Evolutionary conservation across 1,140 invertebrate genomes (phyloP).

Genomic region (Bicyclus anynana): DNA sequence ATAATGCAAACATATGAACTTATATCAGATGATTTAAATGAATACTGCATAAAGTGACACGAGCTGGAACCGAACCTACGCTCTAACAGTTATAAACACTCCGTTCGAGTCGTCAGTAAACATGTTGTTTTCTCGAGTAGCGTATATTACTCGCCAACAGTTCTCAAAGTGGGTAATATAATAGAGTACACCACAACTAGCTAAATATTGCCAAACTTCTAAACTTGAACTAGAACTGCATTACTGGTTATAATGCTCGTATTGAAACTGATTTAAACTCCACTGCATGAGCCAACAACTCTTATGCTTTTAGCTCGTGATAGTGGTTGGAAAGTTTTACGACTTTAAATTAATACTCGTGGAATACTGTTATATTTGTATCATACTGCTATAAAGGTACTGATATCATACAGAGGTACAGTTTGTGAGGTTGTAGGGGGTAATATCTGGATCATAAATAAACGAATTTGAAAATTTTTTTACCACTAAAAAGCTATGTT

Average conservation of each 20-base stretch:
- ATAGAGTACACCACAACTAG: constrained; percentile 2
- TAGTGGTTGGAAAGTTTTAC: not conserved
- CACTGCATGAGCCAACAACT: not conserved
- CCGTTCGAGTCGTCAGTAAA: no score
- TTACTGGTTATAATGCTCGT: constrained; percentile 7
- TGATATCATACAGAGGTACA: no score
- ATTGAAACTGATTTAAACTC: constrained; percentile 8
- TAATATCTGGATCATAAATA: no score
- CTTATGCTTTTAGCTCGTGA: not conserved
- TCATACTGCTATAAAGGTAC: no score
- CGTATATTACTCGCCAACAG: constrained; percentile 2
- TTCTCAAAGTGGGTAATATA: constrained; percentile 7
- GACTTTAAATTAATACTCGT: not conserved
- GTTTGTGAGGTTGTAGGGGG: no score
- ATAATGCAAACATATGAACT: no score
- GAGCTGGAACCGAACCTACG: no score
- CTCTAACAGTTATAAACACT: no score
- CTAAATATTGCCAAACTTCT: constrained; percentile 9
- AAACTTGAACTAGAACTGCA: constrained; percentile 5
- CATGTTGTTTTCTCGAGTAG: not conserved
- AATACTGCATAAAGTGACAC: no score
- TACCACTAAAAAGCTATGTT: no score
- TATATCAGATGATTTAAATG: no score
- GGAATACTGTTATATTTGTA: not conserved
- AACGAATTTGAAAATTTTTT: no score